Conservation (phyloP, 2,888 invertebrate genomes). For the Dryobotodes eremita region DNA sequence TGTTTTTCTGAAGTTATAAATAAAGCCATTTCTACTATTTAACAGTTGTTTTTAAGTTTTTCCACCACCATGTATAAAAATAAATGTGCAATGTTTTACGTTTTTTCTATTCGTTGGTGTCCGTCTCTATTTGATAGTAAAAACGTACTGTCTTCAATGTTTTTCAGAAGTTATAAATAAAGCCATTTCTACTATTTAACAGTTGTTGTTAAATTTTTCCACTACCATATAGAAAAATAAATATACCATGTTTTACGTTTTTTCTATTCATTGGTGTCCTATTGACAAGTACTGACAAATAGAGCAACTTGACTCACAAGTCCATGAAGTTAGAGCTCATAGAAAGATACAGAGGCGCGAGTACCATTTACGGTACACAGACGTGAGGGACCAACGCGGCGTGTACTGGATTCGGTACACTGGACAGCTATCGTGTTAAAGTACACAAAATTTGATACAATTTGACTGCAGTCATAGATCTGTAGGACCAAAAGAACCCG, state of each 20-base stretch:
- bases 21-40: conserved; percentile 1
- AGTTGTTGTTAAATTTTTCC: background rate
- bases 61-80: background rate
- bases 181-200: background rate
- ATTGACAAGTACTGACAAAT: conserved; percentile 5
- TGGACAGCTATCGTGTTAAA: background rate
- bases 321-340: background rate
- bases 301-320: background rate
- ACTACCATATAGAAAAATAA: background rate
- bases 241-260: background rate
- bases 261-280: background rate
- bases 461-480: no score
- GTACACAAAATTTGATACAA: no score
- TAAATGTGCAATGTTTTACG: background rate
- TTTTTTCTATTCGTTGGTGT: conserved; percentile 2
- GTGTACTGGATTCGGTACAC: background rate
- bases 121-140: no score
- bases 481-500: no score
- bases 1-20: background rate
- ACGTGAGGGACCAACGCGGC: background rate
- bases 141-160: no score
- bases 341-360: background rate
- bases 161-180: background rate
- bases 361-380: background rate
- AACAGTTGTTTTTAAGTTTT: background rate